These are phyloP conservation scores for Subacronicta megacephala DNA, from an alignment of 2,888 invertebrate genomes.

Conservation along the genomic window DNA sequence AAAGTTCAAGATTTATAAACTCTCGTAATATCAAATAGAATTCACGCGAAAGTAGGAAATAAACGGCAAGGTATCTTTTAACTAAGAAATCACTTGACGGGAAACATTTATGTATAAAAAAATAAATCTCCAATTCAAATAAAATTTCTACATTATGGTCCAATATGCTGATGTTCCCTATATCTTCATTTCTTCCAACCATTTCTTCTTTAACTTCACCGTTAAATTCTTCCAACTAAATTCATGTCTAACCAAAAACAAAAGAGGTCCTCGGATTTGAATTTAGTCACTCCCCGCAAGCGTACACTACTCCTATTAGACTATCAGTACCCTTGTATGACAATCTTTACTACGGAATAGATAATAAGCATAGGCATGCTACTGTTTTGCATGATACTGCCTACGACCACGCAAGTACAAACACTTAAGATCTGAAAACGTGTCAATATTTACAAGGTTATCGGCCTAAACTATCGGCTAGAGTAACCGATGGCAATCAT, in stretches of 20 bases:
- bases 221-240: no score
- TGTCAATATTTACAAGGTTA: conserved; percentile 51
- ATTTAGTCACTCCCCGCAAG: neutral
- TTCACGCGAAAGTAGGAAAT: neutral
- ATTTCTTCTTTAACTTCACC: no score
- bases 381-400: neutral
- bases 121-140: no score
- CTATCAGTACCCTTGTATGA: neutral
- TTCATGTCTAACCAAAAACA: no score
- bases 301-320: neutral
- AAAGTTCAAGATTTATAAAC: conserved; percentile 7
- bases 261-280: neutral
- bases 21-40: neutral
- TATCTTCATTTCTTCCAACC: no score
- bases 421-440: conserved; percentile 13
- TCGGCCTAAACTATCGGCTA: conserved; percentile 60
- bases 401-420: conserved; percentile 1
- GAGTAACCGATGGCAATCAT: conserved; percentile 57
- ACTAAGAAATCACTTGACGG: no score
- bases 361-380: neutral
- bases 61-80: no score
- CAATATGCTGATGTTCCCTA: no score
- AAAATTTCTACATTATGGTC: no score
- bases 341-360: neutral
- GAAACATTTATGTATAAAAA: no score